These are phyloP conservation scores for Cheilosia soror DNA, from an alignment of 2,888 invertebrate species.

Conservation along the genomic window DNA sequence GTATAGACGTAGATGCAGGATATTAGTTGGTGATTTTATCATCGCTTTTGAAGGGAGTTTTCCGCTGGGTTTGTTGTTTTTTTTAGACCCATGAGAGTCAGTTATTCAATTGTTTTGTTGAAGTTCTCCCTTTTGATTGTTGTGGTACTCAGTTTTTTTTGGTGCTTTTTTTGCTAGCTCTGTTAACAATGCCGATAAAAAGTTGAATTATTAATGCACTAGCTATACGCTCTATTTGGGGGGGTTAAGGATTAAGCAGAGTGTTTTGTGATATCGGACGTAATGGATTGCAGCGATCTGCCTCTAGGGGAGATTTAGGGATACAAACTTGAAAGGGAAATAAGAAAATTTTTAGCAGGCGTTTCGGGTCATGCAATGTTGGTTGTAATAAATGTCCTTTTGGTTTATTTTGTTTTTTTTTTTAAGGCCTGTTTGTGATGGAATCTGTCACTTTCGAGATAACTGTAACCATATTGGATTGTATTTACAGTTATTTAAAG, in stretches of 20 bases:
- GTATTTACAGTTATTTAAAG: too few species aligned
- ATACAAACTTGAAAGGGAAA: neutral
- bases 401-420: too few species aligned
- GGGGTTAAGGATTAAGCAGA: constrained; percentile 47
- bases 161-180: constrained; percentile 2
- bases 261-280: constrained; percentile 25
- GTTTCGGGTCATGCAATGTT: too few species aligned
- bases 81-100: neutral
- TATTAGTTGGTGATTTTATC: constrained; percentile 68
- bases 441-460: too few species aligned
- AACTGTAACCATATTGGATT: too few species aligned
- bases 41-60: constrained; percentile 40
- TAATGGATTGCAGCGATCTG: constrained; percentile 54
- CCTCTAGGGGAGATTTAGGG: neutral
- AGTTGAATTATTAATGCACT: constrained; percentile 64
- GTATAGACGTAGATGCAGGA: constrained; percentile 40
- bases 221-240: constrained; percentile 13
- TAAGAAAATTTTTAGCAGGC: too few species aligned
- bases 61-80: neutral
- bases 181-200: constrained; percentile 72
- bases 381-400: too few species aligned
- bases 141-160: constrained; percentile 17
- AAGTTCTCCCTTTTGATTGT: constrained; percentile 31
- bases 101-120: constrained; percentile 32
- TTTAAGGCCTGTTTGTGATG: too few species aligned